These are phyloP conservation scores for Lithobates sylvaticus DNA, from an alignment of 2,797 vertebrate species.

Conservation along the genomic window DNA sequence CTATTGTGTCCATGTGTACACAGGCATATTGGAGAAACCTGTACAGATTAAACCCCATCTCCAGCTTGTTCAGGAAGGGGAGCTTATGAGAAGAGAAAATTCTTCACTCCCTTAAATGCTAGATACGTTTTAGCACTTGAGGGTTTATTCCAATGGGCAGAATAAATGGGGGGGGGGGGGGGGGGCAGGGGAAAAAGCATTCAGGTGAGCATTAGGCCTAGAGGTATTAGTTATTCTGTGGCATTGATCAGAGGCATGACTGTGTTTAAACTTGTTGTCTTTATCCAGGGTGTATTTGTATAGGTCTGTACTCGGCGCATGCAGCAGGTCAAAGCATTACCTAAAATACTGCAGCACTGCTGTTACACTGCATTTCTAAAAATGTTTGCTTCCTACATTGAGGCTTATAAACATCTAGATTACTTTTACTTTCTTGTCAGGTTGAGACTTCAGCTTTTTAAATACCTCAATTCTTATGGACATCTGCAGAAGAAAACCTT, in stretches of 20 bases:
- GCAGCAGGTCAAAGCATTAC: conserved; percentile 9
- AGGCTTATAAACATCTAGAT: neutral
- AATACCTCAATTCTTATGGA: neutral
- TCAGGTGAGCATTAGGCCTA: too few relatives aligned
- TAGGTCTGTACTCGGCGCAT: neutral
- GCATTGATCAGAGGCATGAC: too few relatives aligned
- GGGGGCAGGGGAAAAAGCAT: too few relatives aligned
- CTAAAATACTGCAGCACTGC: neutral
- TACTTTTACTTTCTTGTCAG: neutral
- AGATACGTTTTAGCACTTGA: too few relatives aligned
- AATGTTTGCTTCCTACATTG: neutral
- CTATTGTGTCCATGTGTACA: too few relatives aligned
- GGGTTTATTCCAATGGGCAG: too few relatives aligned
- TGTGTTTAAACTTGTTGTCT: neutral
- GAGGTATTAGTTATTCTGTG: neutral
- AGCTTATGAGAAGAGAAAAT: too few relatives aligned
- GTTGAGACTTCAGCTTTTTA: neutral
- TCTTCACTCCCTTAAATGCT: too few relatives aligned
- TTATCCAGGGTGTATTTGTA: neutral
- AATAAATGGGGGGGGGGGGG: too few relatives aligned
- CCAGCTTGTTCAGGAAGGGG: too few relatives aligned
- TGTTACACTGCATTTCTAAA: neutral
- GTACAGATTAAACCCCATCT: too few relatives aligned
- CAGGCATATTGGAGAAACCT: too few relatives aligned
- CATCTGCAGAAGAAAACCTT: neutral